phyloP scores from a whole-genome alignment of 2,888 invertebrate genomes.

The Lutraria lutraria region DNA sequence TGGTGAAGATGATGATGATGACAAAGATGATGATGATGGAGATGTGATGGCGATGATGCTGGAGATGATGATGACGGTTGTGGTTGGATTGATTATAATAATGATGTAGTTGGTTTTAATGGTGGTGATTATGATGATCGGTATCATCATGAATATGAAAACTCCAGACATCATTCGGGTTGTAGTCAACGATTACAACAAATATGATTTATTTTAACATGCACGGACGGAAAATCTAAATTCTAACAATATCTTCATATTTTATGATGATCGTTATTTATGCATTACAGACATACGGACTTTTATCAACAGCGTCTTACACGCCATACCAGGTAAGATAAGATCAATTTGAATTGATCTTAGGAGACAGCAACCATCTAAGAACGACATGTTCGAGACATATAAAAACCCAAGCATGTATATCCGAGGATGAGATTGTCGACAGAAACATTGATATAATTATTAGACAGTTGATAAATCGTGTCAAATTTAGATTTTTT shows the following conservation, averaged over 20 bases:
- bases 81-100: neutral
- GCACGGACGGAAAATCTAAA: neutral
- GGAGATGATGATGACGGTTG: neutral
- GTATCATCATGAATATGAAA: neutral
- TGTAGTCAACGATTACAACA: neutral
- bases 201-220: neutral
- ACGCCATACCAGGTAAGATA: conserved; percentile 29
- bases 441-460: conserved; percentile 22
- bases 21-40: neutral
- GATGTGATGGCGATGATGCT: neutral
- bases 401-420: conserved; percentile 10
- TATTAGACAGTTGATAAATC: conserved; percentile 38
- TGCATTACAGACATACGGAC: conserved; percentile 17
- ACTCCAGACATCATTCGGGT: neutral
- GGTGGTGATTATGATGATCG: neutral
- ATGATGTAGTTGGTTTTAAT: neutral
- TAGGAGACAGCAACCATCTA: conserved; percentile 7
- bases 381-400: conserved; percentile 16
- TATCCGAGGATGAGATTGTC: conserved; percentile 5
- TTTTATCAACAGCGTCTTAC: conserved; percentile 31
- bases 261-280: conserved; percentile 32
- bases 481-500: neutral
- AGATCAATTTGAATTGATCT: conserved; percentile 12
- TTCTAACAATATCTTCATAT: conserved; percentile 4
- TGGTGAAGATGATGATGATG: neutral